Evolutionary conservation across 1,140 invertebrate genomes (phyloP), one percentile per base, ranked within the genome.

Genomic region (Drosophila kikkawai): DNA sequence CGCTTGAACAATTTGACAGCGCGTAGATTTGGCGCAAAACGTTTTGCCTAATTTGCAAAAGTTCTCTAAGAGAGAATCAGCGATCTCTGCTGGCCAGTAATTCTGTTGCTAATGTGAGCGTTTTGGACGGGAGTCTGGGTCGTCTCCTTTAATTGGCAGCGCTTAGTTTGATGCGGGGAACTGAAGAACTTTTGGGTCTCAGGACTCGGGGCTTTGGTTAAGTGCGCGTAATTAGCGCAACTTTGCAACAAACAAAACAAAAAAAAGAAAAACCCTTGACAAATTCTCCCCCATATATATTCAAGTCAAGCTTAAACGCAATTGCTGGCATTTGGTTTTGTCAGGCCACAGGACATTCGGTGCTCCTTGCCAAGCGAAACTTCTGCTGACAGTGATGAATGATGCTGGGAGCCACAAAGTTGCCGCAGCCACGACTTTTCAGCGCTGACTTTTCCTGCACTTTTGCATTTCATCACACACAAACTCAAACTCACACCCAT

Each of bases 31-130:
- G 85, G 81, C 85, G 80, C 77, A 88, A 88, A 88, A 91, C 85
- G 85, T 90, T 90, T 88, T 88, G 85, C 85, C 86, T 88, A 90
- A 88, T 88, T 88, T 91, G 85, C 79, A 85, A 82, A 90, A 88
- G 78, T 88, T 90, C 75, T 63, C 47, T 39, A 37, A 36, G 13
- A 68, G 48, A 50, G 47, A 68, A 60, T 51, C 55, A 32, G 71
- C 61, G 56, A 60, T 59, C 64, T 41, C 41, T 59, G 34, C 29
- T 65, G 41, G 34, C 37, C 66, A 64, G 63, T 85, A 82, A 85
- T 79, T 86, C 80, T 73, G 63, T 61, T 48, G 82, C 82, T 87
- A 86, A 87, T 87, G 83, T 87, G 81, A 61, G 73, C 59, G 22
- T 68, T 68, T 70, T 68, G 15, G 73, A n/a, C 32, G 47, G 71